These are phyloP conservation scores for Netelia melanura DNA, from an alignment of 2,888 invertebrate genomes.

Conservation along the genomic window DNA sequence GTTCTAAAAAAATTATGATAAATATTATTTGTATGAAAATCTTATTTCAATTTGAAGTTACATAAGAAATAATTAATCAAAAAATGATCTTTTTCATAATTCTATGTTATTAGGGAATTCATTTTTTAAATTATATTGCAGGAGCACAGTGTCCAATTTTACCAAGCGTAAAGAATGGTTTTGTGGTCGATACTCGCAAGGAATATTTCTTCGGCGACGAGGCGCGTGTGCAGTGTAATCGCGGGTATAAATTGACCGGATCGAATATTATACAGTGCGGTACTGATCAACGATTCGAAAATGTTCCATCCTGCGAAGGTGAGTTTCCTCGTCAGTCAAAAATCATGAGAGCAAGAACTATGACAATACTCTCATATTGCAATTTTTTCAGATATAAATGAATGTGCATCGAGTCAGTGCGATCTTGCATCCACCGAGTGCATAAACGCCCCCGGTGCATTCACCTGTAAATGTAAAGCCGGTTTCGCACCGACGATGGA, in stretches of 20 bases:
- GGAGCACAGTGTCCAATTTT: conserved; percentile 90
- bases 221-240: conserved; percentile 95
- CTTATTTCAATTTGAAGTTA: too few relatives aligned
- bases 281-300: conserved; percentile 92
- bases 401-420: conserved; percentile 95
- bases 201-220: conserved; percentile 95
- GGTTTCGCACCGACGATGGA: conserved; percentile 95
- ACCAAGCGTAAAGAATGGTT: conserved; percentile 94
- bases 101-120: not conserved
- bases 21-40: not conserved
- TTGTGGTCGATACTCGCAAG: conserved; percentile 91
- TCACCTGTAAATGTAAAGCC: conserved; percentile 94
- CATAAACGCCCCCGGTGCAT: conserved; percentile 94
- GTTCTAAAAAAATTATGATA: not conserved
- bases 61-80: not conserved
- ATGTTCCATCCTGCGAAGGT: conserved; percentile 94
- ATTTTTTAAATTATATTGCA: conserved; percentile 72
- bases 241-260: conserved; percentile 94
- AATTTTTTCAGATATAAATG: conserved; percentile 90
- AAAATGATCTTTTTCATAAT: not conserved
- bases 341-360: not conserved
- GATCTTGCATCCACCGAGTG: conserved; percentile 96
- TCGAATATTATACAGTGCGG: conserved; percentile 94
- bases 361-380: not conserved
- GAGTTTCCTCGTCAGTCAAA: conserved; percentile 60